Evolutionary conservation across 2,797 vertebrate genomes (phyloP).

Genomic region (Macrochelys suwanniensis): DNA sequence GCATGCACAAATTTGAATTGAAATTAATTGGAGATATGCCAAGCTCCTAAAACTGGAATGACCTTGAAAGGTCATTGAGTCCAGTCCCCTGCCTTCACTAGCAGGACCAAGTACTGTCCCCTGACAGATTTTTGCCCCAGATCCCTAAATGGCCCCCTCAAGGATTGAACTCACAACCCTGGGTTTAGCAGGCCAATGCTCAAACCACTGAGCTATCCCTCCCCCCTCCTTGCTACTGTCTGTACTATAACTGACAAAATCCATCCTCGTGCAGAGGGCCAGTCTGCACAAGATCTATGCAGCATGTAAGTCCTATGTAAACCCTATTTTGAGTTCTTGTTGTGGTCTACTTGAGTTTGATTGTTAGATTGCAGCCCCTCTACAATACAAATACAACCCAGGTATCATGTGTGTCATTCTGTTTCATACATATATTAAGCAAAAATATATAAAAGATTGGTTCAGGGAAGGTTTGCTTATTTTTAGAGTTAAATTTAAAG

Average conservation of each 20-base stretch:
- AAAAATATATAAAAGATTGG: neutral
- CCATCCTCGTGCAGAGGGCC: neutral
- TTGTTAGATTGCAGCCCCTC: slow-evolving; percentile 9
- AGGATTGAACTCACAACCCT: too few relatives aligned
- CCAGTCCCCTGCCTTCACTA: too few relatives aligned
- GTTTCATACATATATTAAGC: slow-evolving; percentile 7
- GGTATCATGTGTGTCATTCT: neutral
- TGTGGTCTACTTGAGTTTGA: neutral
- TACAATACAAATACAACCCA: neutral
- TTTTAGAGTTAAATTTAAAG: slow-evolving; percentile 2
- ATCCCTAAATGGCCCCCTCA: too few relatives aligned
- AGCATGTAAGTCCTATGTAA: neutral
- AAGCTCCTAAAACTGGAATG: too few relatives aligned
- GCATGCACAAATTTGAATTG: too few relatives aligned
- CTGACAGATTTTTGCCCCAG: too few relatives aligned
- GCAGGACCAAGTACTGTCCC: too few relatives aligned
- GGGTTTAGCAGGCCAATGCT: too few relatives aligned
- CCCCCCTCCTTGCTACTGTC: neutral
- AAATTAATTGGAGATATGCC: too few relatives aligned
- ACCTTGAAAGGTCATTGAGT: too few relatives aligned
- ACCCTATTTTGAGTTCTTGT: neutral
- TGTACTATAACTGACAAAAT: neutral
- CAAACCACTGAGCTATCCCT: too few relatives aligned
- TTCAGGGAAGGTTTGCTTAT: neutral
- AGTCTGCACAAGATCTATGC: neutral